These are phyloP conservation scores for Darevskia mixta DNA, from an alignment of 2,797 vertebrate species.

Conservation along the genomic window DNA sequence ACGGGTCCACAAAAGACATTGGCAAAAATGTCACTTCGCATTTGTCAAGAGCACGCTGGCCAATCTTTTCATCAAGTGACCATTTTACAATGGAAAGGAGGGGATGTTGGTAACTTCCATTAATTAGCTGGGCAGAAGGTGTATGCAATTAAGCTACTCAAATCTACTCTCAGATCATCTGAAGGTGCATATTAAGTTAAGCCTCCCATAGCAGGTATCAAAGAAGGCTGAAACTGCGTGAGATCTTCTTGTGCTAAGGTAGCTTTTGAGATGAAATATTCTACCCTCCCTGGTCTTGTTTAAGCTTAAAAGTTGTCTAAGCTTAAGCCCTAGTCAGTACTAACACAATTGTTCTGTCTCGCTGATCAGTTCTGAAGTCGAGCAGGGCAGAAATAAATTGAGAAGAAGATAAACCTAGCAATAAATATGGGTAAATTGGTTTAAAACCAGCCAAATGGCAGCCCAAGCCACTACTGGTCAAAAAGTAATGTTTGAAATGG, in stretches of 20 bases:
- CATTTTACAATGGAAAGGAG: conserved; percentile 65
- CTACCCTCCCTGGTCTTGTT: neutral
- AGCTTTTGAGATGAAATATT: neutral
- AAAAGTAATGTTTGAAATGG: neutral
- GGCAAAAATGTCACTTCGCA: conserved; percentile 76
- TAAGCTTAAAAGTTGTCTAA: neutral
- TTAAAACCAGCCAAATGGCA: neutral
- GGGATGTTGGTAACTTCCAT: conserved; percentile 64
- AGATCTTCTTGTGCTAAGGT: conserved; percentile 20
- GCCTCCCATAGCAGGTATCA: conserved; percentile 32
- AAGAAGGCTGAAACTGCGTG: neutral
- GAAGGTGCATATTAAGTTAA: conserved; percentile 60
- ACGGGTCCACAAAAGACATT: conserved; percentile 77
- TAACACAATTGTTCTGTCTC: neutral
- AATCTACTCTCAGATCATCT: conserved; percentile 57
- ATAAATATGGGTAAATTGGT: neutral
- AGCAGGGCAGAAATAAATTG: neutral
- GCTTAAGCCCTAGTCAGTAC: neutral
- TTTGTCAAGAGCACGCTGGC: conserved; percentile 77
- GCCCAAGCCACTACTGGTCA: neutral
- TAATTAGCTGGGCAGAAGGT: conserved; percentile 71
- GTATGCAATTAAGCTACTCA: conserved; percentile 70
- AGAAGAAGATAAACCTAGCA: neutral
- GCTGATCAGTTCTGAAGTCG: neutral
- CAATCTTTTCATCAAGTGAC: conserved; percentile 75